Conservation (phyloP, 64 coral and sea anemone genomes). For the Cladopsammia gracilis region DNA sequence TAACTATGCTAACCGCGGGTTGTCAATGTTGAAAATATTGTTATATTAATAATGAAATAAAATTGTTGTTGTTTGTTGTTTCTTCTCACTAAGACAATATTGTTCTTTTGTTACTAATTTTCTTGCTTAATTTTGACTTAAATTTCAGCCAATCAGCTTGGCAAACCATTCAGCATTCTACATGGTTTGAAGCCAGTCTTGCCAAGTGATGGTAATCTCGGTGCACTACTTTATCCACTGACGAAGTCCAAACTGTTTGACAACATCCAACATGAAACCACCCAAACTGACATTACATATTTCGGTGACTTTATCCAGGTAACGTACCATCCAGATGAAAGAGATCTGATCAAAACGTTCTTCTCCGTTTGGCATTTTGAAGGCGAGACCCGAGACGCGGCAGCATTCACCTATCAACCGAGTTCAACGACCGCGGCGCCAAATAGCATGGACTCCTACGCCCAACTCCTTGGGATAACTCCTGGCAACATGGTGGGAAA, state of each 20-base stretch:
- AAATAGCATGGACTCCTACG: background rate
- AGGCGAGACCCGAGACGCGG: conserved; percentile 49
- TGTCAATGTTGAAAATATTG: too few relatives aligned
- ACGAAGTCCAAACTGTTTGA: conserved; percentile 28
- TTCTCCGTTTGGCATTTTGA: conserved; percentile 58
- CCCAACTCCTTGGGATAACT: conserved; percentile 56
- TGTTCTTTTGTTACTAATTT: background rate
- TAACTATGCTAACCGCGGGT: too few relatives aligned
- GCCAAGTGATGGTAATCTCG: background rate
- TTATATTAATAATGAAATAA: too few relatives aligned
- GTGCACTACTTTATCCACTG: conserved; percentile 27
- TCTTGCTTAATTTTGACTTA: background rate
- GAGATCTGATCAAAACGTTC: conserved; percentile 44
- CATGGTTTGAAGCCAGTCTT: conserved; percentile 38
- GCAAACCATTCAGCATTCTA: conserved; percentile 48
- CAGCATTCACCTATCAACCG: conserved; percentile 38
- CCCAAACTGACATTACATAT: background rate
- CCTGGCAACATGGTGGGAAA: conserved; percentile 66
- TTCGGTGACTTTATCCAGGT: conserved; percentile 35
- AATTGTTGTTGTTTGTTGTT: too few relatives aligned
- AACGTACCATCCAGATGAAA: conserved; percentile 50
- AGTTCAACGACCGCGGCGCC: background rate
- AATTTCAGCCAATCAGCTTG: conserved; percentile 49
- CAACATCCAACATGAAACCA: conserved; percentile 34
- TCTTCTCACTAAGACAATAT: background rate